Conservation (phyloP, 2,797 vertebrate species). For the Smutsia gigantea region DNA sequence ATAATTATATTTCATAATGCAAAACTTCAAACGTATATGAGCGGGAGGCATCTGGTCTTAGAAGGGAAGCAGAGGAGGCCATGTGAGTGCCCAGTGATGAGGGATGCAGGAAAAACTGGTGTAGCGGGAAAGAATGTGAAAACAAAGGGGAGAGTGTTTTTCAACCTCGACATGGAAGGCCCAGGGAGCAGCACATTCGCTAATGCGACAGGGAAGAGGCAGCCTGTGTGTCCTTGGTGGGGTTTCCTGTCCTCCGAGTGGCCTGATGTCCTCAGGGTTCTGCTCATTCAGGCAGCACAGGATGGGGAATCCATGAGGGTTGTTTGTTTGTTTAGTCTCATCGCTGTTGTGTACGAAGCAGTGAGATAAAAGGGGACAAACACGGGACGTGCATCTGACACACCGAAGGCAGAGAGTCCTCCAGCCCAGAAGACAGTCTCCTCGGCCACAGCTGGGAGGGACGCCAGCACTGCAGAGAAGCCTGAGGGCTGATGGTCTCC, state of each 20-base stretch:
- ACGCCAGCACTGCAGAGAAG: too few species aligned
- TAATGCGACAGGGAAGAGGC: background rate
- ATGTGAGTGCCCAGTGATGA: background rate
- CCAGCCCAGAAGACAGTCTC: background rate
- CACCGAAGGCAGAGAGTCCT: background rate
- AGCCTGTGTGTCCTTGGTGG: background rate
- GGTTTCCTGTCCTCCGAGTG: background rate
- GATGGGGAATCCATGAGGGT: background rate
- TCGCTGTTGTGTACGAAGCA: background rate
- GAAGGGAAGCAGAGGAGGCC: background rate
- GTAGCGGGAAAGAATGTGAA: background rate
- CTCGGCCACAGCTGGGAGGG: rapidly evolving
- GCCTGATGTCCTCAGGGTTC: background rate
- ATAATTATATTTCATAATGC: background rate
- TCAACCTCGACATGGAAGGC: background rate
- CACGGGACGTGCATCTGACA: background rate
- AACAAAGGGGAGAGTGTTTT: background rate
- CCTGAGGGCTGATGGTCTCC: background rate
- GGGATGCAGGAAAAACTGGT: background rate
- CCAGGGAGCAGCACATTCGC: background rate
- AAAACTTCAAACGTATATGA: background rate
- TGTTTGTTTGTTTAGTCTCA: background rate
- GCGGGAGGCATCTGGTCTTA: background rate
- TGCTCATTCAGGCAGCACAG: background rate
- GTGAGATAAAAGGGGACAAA: background rate